phyloP scores from a whole-genome alignment of 1,140 invertebrate species.

The Acromyrmex echinatior region DNA sequence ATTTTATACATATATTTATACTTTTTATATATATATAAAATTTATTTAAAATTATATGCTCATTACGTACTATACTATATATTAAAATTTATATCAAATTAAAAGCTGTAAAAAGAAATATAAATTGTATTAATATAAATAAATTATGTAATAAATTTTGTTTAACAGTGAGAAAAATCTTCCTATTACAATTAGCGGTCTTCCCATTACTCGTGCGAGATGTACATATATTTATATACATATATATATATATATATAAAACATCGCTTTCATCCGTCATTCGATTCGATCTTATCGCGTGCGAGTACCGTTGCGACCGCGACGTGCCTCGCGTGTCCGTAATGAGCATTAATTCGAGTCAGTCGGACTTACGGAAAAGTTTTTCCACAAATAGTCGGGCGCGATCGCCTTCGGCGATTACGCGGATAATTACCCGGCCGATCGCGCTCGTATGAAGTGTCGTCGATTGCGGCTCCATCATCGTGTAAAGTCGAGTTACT shows the following conservation, averaged over 20 bases:
- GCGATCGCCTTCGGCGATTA: slow-evolving; percentile 54
- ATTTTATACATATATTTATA: background rate
- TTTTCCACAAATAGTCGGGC: slow-evolving; percentile 55
- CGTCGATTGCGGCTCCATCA: slow-evolving; percentile 39
- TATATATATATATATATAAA: no score
- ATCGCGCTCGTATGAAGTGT: slow-evolving; percentile 14
- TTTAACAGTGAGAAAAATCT: background rate
- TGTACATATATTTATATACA: background rate
- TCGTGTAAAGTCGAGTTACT: slow-evolving; percentile 61
- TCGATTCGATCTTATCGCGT: slow-evolving; percentile 55
- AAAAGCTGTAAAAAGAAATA: background rate
- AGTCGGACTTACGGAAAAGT: slow-evolving; percentile 53
- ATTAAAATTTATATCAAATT: slow-evolving; percentile 1
- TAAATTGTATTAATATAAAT: background rate
- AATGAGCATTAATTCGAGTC: slow-evolving; percentile 63
- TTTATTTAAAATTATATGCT: background rate
- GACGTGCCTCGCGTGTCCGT: slow-evolving; percentile 53
- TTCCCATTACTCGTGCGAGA: background rate
- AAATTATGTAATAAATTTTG: background rate
- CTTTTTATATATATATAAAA: background rate
- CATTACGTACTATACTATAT: background rate
- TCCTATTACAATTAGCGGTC: background rate
- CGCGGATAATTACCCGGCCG: slow-evolving; percentile 15
- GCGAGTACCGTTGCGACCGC: slow-evolving; percentile 52
- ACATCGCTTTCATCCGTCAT: slow-evolving; percentile 41